Percentiles rank a stretch among this genome's conserved stretches.
phyloP scores from a whole-genome alignment of 2,113 vertebrate species.

The Cyanistes caeruleus region DNA sequence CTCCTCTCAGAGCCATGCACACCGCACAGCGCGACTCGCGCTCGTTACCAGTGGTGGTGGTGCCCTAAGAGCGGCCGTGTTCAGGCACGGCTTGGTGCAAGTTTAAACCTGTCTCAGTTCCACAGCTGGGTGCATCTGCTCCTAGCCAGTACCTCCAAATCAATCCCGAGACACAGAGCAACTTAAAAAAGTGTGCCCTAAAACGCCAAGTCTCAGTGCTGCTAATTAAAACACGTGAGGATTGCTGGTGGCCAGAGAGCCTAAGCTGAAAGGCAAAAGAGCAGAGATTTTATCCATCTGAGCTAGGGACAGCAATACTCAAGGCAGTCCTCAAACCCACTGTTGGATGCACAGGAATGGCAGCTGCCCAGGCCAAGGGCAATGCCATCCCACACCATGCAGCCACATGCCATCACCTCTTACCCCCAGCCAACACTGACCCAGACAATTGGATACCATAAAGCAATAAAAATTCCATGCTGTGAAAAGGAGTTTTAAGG shows the following conservation, averaged over 20 bases:
- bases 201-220: neutral
- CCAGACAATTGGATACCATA: neutral
- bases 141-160: constrained; percentile 6
- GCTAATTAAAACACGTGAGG: neutral
- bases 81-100: neutral
- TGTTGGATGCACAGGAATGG: neutral
- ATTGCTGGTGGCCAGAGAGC: neutral
- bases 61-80: neutral
- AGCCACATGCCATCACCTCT: neutral
- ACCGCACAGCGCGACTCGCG: accelerated
- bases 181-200: neutral
- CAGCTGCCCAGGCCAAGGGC: neutral
- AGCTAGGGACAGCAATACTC: neutral
- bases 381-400: accelerated
- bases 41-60: neutral
- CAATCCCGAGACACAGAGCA: neutral
- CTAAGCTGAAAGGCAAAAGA: neutral
- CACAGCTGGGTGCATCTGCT: constrained; percentile 40
- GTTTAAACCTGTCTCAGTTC: neutral
- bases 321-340: neutral
- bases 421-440: neutral
- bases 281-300: neutral
- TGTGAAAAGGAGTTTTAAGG: neutral
- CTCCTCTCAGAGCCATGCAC: neutral
- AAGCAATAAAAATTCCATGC: neutral